Conservation (phyloP, 2,797 vertebrate genomes). For the Coregonus suidteri region DNA sequence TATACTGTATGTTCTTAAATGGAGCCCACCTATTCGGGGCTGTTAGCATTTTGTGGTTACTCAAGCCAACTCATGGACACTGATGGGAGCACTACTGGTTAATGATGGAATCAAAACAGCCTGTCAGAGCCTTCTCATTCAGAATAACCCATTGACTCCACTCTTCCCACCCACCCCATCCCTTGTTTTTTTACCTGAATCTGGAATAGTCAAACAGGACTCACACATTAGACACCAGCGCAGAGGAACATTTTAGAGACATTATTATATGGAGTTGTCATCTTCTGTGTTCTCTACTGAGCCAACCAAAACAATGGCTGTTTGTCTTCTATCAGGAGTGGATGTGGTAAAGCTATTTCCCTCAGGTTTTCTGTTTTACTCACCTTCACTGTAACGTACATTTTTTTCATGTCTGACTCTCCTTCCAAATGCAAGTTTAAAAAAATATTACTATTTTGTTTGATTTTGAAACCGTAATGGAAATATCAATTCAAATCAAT, state of each 20-base stretch:
- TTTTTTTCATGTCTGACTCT: slow-evolving; percentile 27
- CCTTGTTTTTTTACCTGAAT: slow-evolving; percentile 37
- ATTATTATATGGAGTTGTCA: slow-evolving; percentile 36
- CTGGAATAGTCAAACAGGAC: slow-evolving; percentile 35
- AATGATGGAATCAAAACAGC: not conserved
- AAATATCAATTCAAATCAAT: slow-evolving; percentile 58
- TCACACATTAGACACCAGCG: slow-evolving; percentile 27
- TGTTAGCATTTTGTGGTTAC: slow-evolving; percentile 46
- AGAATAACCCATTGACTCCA: slow-evolving; percentile 13
- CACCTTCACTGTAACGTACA: slow-evolving; percentile 30
- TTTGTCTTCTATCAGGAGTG: slow-evolving; percentile 23
- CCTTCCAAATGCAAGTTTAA: slow-evolving; percentile 36
- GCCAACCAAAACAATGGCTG: slow-evolving; percentile 25
- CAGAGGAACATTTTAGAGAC: slow-evolving; percentile 43
- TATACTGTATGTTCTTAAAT: slow-evolving; percentile 46
- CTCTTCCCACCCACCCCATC: slow-evolving; percentile 11
- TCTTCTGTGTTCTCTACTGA: slow-evolving; percentile 25
- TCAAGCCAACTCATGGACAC: slow-evolving; percentile 34
- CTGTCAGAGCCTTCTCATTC: not conserved
- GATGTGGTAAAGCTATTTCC: slow-evolving; percentile 9
- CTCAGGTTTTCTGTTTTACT: slow-evolving; percentile 24
- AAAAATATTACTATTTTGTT: slow-evolving; percentile 14
- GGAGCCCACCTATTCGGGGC: slow-evolving; percentile 33
- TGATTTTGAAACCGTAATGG: slow-evolving; percentile 41
- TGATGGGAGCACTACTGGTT: slow-evolving; percentile 8